Base-by-base conservation (phyloP, 2,797 vertebrate genomes). In the Tauraco hartlaubi region DNA sequence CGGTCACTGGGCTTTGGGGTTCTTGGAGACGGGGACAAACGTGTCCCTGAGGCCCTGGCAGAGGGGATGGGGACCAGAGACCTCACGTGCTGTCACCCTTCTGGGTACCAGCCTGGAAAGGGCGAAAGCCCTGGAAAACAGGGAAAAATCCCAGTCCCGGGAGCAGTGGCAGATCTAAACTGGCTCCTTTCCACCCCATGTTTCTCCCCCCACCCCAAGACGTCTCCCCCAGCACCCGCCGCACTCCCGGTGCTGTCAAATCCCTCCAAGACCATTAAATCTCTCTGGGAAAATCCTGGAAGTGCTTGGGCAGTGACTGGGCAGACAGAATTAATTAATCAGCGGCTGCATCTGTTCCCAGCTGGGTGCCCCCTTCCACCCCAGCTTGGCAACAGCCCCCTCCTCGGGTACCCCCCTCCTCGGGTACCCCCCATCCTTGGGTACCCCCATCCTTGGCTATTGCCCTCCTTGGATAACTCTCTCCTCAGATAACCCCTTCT, bases 151-250 rank as follows among this genome's bases (percentile, higher is more conserved):
- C 26, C 1, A 0, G 23, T 54, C 33, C 23, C 1, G 0, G 49
- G 49, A 43, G 46, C 43, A 19, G 43, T 4, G 11, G 20, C 2
- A 5, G 22, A 85, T 87, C 48, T 41, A 56, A 25, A 9, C 18
- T 2, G 17, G 59, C 55, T 79, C 43, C 48, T 79, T 61, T 61
- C 58, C 44, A 55, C 33, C 48, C 21, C 0, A 0, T 2, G 2
- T 56, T 69, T 46, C 13, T 11, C 6, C 13, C 43, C 7, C 12
- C 17, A 41, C 39, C 31, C 15, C 22, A 16, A 14, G 22, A 46
- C 0, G 0, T 55, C 51, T 71, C 62, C 28, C 28, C 59, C 48
- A 56, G 69, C 54, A 9, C 17, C 51, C 0, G 0, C 67, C 5
- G 2, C 1, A 3, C 61, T 67, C 23, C 64, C 11, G 4, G 31